These are phyloP conservation scores for Rynchops niger DNA, from an alignment of 2,113 vertebrate species.

Conservation along the genomic window DNA sequence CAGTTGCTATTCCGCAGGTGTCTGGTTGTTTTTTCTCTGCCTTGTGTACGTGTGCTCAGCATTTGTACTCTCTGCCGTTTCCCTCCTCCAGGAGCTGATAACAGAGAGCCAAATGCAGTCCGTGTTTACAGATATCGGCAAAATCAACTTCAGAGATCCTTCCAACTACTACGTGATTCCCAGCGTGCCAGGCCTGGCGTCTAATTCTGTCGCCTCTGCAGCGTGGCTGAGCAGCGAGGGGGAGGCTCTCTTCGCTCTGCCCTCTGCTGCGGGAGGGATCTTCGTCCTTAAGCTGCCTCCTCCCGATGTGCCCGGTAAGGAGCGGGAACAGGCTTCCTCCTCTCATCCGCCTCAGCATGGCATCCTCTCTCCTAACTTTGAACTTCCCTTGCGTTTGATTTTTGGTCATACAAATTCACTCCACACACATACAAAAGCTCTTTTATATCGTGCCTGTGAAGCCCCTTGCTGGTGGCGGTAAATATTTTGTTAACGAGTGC, in stretches of 20 bases:
- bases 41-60: background rate
- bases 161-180: constrained; percentile 82
- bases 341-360: fast-evolving
- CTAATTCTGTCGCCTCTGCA: constrained; percentile 62
- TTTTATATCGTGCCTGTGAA: fast-evolving
- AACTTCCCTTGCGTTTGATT: fast-evolving
- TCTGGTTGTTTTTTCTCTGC: background rate
- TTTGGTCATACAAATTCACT: background rate
- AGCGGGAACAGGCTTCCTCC: background rate
- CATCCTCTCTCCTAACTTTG: background rate
- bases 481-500: too few relatives aligned
- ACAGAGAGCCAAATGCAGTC: constrained; percentile 92
- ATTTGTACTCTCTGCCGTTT: background rate
- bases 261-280: constrained; percentile 84
- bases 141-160: constrained; percentile 84
- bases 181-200: constrained; percentile 65
- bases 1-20: fast-evolving
- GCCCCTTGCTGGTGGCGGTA: background rate
- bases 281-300: constrained; percentile 86
- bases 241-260: constrained; percentile 88
- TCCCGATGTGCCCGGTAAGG: constrained; percentile 79
- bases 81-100: constrained; percentile 81
- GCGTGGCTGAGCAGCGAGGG: constrained; percentile 89
- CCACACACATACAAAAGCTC: background rate
- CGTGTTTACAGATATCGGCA: constrained; percentile 88